These are phyloP conservation scores for Myxocyprinus asiaticus DNA, from an alignment of 2,113 vertebrate genomes.

Conservation along the genomic window DNA sequence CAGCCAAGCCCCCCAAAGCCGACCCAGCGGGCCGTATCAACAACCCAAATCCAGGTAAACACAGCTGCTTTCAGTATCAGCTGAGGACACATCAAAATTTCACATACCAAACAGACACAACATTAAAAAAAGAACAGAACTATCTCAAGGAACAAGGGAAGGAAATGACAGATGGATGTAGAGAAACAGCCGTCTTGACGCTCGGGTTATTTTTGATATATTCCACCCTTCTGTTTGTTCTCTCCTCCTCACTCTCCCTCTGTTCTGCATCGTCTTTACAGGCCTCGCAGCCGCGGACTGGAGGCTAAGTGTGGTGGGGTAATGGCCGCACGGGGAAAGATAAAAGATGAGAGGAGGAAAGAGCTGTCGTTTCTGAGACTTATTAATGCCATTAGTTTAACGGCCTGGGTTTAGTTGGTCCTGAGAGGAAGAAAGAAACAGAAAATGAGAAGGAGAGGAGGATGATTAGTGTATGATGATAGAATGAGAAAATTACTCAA, in stretches of 20 bases:
- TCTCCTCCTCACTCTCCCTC: constrained; percentile 51
- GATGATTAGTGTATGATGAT: constrained; percentile 52
- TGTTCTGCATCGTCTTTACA: constrained; percentile 18
- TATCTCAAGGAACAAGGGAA: constrained; percentile 9
- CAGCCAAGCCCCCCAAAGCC: constrained; percentile 70
- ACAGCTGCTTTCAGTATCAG: constrained; percentile 19
- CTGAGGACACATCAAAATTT: not conserved
- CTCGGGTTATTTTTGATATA: constrained; percentile 50
- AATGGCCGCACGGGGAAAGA: constrained; percentile 74
- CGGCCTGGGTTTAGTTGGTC: constrained; percentile 61
- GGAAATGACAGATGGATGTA: constrained; percentile 41
- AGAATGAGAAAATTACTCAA: constrained; percentile 41
- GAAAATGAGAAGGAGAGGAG: constrained; percentile 21
- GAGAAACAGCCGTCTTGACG: constrained; percentile 36
- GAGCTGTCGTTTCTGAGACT: constrained; percentile 71
- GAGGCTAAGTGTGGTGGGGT: constrained; percentile 71
- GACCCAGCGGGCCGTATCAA: constrained; percentile 74
- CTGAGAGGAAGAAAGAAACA: constrained; percentile 35
- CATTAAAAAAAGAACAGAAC: constrained; percentile 27
- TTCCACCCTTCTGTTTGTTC: constrained; percentile 61
- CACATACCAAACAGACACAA: constrained; percentile 25
- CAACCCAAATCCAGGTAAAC: constrained; percentile 74
- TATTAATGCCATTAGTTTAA: constrained; percentile 78
- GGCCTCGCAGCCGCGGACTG: constrained; percentile 71
- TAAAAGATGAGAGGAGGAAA: constrained; percentile 52